Percentiles rank a stretch among this genome's conserved stretches.
phyloP scores from a whole-genome alignment of 1,140 invertebrate genomes.

The Macrobrachium rosenbergii region DNA sequence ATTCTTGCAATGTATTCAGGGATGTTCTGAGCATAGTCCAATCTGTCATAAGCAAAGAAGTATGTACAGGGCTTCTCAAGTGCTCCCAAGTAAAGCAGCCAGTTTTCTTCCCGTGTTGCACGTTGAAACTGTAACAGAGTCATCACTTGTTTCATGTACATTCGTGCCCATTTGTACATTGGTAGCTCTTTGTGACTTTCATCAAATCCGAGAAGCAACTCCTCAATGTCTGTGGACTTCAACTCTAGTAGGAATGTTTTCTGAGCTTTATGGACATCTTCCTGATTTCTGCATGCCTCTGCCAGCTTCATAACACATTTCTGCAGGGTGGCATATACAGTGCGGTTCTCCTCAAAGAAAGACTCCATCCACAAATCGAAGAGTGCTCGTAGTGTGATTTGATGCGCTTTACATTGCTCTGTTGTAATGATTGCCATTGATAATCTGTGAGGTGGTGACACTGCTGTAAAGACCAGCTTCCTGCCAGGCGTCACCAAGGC shows the following conservation, averaged over 20 bases:
- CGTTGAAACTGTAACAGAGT: constrained; percentile 36
- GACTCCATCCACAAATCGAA: constrained; percentile 29
- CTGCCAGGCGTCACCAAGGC: constrained; percentile 28
- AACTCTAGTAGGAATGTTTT: constrained; percentile 22
- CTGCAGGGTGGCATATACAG: background rate
- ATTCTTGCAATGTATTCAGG: constrained; percentile 34
- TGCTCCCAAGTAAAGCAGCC: constrained; percentile 27
- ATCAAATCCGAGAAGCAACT: constrained; percentile 26
- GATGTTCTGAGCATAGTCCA: constrained; percentile 35
- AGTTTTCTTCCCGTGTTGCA: constrained; percentile 31
- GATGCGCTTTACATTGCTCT: constrained; percentile 32
- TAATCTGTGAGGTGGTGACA: constrained; percentile 27
- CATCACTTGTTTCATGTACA: constrained; percentile 37
- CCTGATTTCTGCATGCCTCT: constrained; percentile 4
- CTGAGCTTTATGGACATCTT: constrained; percentile 10
- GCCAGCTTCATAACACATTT: background rate
- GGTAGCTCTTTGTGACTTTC: constrained; percentile 14
- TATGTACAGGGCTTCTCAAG: constrained; percentile 20
- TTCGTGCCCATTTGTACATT: constrained; percentile 35
- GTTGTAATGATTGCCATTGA: constrained; percentile 34
- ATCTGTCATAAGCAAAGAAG: constrained; percentile 25
- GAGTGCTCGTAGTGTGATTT: constrained; percentile 32
- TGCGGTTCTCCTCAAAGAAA: constrained; percentile 7
- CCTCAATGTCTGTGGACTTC: constrained; percentile 28
- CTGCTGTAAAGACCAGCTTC: too few species aligned